Conservation (phyloP, 2,797 vertebrate species). For the Odontamblyopus lacepedii region DNA sequence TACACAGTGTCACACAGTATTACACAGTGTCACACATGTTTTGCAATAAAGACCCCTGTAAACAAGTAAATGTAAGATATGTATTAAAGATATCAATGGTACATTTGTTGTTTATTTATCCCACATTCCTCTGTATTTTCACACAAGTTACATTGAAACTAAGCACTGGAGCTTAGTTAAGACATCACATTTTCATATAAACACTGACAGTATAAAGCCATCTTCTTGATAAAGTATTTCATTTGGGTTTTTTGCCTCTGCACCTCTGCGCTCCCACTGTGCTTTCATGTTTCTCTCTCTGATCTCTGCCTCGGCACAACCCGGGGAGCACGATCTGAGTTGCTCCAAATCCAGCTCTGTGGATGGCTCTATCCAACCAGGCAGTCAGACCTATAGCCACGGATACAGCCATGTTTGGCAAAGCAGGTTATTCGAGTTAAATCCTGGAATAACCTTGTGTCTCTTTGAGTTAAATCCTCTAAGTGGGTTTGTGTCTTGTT, state of each 20-base stretch:
- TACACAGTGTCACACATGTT: too few relatives aligned
- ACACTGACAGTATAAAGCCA: background rate
- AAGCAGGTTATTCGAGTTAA: background rate
- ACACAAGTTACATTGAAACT: background rate
- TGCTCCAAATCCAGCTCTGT: conserved; percentile 41
- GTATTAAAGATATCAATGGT: too few relatives aligned
- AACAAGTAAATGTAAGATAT: too few relatives aligned
- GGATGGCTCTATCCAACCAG: conserved; percentile 3
- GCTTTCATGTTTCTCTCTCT: background rate
- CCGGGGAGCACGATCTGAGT: conserved; percentile 21
- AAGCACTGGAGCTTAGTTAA: background rate
- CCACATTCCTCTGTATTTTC: too few relatives aligned
- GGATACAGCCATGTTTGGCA: background rate
- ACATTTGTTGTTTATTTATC: too few relatives aligned
- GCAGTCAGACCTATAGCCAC: conserved; percentile 8
- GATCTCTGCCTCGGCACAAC: conserved; percentile 11
- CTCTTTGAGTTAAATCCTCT: too few relatives aligned
- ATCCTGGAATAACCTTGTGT: too few relatives aligned
- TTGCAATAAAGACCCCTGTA: too few relatives aligned
- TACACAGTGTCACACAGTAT: too few relatives aligned
- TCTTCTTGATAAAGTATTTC: conserved; percentile 1
- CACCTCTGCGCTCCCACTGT: conserved; percentile 14
- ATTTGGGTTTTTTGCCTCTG: conserved; percentile 2
- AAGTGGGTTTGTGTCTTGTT: too few relatives aligned
- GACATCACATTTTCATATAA: background rate